phyloP scores from a whole-genome alignment of 35 echinoderm and acorn worm genomes.

The Heliocidaris tuberculata region DNA sequence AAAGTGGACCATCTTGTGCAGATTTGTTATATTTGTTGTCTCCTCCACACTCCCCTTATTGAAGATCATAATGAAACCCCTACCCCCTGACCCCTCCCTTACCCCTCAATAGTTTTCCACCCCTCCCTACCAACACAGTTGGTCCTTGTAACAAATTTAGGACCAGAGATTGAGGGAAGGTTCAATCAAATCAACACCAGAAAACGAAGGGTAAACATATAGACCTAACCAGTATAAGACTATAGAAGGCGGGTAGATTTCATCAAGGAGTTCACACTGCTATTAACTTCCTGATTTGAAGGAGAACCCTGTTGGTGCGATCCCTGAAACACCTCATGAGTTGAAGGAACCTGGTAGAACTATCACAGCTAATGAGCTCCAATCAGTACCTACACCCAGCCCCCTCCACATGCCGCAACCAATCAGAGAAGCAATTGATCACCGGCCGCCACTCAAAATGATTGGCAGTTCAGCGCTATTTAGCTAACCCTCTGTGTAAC shows the following conservation, averaged over 20 bases:
- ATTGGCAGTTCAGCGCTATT: constrained; percentile 22
- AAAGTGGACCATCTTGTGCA: too few species aligned
- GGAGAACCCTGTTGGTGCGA: neutral
- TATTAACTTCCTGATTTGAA: neutral
- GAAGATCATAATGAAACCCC: neutral
- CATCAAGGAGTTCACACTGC: neutral
- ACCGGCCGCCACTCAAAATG: constrained; percentile 20
- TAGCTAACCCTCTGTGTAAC: constrained; percentile 31
- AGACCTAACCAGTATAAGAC: neutral
- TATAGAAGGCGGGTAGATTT: neutral
- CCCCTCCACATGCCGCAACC: constrained; percentile 30
- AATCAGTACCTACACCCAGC: neutral
- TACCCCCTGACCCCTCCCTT: neutral
- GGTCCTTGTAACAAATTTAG: too few species aligned
- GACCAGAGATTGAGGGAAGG: too few species aligned
- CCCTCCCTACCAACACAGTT: neutral
- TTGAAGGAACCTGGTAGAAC: constrained; percentile 26
- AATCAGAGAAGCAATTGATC: constrained; percentile 44
- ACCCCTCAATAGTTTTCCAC: neutral
- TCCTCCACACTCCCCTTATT: neutral
- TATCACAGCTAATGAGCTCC: constrained; percentile 23
- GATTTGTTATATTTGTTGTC: too few species aligned
- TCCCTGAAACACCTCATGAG: neutral
- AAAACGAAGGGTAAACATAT: neutral
- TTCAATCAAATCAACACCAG: neutral